Percentiles rank a stretch among this genome's conserved stretches.
Conservation (phyloP, 1,140 invertebrate species). For the Trichonephila clavata region DNA sequence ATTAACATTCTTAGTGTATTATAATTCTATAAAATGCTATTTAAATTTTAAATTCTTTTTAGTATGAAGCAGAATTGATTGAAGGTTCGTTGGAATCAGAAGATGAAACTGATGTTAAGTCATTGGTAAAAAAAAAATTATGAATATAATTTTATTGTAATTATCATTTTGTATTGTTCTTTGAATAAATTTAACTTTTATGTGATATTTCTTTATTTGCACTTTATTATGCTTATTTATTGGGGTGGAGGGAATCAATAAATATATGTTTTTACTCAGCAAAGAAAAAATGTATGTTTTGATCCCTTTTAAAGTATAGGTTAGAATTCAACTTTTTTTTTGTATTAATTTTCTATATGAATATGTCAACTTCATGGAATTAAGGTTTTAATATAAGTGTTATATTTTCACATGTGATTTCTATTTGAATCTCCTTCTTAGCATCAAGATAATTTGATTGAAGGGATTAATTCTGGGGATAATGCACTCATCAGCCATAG, state of each 20-base stretch:
- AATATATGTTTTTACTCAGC: not conserved
- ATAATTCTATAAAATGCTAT: no score
- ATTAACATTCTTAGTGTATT: no score
- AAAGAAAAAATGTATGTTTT: no score
- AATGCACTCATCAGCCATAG: not conserved
- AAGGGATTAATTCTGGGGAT: slow-evolving; percentile 50
- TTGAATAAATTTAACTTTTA: no score
- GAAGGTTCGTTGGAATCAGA: slow-evolving; percentile 28
- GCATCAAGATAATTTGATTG: slow-evolving; percentile 34
- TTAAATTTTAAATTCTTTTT: not conserved
- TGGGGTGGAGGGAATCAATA: not conserved
- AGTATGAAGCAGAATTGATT: slow-evolving; percentile 12
- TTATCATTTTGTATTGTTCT: no score
- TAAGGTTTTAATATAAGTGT: not conserved
- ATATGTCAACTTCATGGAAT: not conserved
- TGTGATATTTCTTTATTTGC: no score
- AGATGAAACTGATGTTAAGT: not conserved
- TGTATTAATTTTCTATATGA: no score
- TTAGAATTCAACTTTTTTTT: not conserved
- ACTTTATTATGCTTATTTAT: not conserved
- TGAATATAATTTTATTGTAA: not conserved
- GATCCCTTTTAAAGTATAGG: not conserved
- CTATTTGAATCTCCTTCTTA: not conserved
- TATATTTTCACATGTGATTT: not conserved
- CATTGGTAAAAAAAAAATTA: not conserved